phyloP scores from a whole-genome alignment of 2,113 vertebrate genomes.

The Rhea americana region DNA sequence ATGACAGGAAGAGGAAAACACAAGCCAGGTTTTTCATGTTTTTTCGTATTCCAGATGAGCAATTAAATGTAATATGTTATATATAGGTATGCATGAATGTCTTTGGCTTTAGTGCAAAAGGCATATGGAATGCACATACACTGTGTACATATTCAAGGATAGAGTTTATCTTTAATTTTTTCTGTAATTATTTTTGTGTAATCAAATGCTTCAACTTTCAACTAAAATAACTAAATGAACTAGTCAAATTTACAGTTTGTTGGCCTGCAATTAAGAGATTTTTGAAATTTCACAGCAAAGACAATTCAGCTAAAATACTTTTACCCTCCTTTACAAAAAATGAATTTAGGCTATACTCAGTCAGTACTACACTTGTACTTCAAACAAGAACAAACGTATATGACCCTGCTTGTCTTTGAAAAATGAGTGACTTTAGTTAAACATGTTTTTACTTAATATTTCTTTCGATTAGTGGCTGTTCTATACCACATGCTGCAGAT shows the following conservation, averaged over 20 bases:
- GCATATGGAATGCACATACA: too few relatives aligned
- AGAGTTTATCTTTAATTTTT: background rate
- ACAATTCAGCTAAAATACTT: background rate
- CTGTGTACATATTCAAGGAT: background rate
- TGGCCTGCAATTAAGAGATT: background rate
- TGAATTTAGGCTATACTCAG: background rate
- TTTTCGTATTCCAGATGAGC: background rate
- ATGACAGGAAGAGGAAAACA: background rate
- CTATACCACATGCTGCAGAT: conserved; percentile 1
- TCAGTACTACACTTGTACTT: background rate
- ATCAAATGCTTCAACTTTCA: background rate
- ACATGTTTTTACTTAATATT: background rate
- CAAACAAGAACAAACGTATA: background rate
- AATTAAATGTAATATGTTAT: background rate
- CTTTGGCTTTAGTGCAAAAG: background rate
- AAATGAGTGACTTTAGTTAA: background rate
- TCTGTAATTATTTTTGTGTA: background rate
- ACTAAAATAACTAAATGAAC: background rate
- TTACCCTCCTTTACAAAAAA: background rate
- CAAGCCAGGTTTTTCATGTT: background rate
- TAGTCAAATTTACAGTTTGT: background rate
- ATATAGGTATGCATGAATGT: background rate
- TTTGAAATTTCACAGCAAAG: background rate
- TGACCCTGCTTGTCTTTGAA: background rate
- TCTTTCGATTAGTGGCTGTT: conserved; percentile 21